Base-by-base conservation (phyloP, 1,140 invertebrate genomes). In the Leptinotarsa undecemlineata region DNA sequence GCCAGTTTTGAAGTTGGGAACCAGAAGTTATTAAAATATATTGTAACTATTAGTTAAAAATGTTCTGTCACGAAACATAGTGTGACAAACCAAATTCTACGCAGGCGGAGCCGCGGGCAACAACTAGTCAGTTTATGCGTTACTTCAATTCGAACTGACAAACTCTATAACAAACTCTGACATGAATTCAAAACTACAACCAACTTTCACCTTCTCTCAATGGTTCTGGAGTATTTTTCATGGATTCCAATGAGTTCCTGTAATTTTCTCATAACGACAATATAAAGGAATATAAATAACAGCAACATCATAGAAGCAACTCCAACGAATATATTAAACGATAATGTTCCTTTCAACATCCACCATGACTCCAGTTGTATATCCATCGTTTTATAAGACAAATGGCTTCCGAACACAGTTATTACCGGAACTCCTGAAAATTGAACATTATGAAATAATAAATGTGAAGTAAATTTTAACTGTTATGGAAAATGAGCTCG, bases 271-370 rank as follows among this genome's bases (percentile, higher is more conserved):
- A 86, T 78, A 13, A 89, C 85, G 33, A 86, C 87, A 77, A 86
- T 85, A 68, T 89, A 89, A 48, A 90, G 76, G 33, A 90, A 81
- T 42, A 86, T 81, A 75, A 89, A 90, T 48, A 89, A 83, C 5
- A 87, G 68, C 13, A 88, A 82, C 81, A 90, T 87, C 64, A 88
- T 86, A 2, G 85, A 84, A 6, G 86, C 85, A 71, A 88, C 89
- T 68, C 84, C 86, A 42, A 89, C 80, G 73, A 89, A 89, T 75
- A 90, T 88, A 78, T 89, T 88, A 78, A 89, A 90, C 17, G 88
- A 85, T 23, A 87, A 84, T 15, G 87, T 87, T 11, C 86, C 87
- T 48, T 84, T 85, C 60, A 87, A 84, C 72, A 90, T 79, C 89
- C 89, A 90, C 89, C 89, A 90, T 3, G 88, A 89, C 57, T 86